These are phyloP conservation scores for Sinotaia quadrata DNA, from an alignment of 2,888 invertebrate genomes.

Conservation along the genomic window DNA sequence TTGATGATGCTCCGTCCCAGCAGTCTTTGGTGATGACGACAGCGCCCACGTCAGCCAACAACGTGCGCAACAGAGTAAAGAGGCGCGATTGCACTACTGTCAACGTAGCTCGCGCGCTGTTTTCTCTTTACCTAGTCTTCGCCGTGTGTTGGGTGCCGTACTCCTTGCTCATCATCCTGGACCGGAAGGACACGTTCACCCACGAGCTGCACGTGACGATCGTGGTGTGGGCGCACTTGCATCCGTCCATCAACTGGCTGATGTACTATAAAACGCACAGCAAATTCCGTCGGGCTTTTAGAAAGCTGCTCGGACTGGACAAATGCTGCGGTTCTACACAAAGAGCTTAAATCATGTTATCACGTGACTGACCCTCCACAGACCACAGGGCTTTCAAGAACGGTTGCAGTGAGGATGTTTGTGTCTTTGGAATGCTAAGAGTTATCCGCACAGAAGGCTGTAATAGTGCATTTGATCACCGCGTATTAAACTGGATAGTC, in stretches of 20 bases:
- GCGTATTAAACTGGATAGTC: too few relatives aligned
- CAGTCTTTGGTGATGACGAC: neutral
- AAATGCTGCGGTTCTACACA: too few relatives aligned
- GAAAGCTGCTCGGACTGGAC: constrained; percentile 4
- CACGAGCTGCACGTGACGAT: constrained; percentile 41
- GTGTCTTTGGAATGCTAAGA: too few relatives aligned
- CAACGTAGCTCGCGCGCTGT: constrained; percentile 42
- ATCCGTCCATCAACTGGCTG: constrained; percentile 45
- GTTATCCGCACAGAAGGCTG: too few relatives aligned
- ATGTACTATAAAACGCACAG: constrained; percentile 38
- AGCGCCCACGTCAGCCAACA: too few relatives aligned
- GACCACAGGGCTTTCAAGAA: too few relatives aligned
- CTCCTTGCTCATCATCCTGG: constrained; percentile 37
- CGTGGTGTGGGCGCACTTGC: constrained; percentile 45
- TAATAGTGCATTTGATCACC: too few relatives aligned
- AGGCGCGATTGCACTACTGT: neutral
- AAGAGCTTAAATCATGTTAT: too few relatives aligned
- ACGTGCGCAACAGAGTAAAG: neutral
- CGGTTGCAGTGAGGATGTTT: too few relatives aligned
- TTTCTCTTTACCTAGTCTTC: constrained; percentile 46
- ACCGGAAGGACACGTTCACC: constrained; percentile 34
- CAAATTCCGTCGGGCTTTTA: neutral
- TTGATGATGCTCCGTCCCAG: neutral
- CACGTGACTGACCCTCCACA: too few relatives aligned
- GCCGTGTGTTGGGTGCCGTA: constrained; percentile 49